Conservation (phyloP, 2,797 vertebrate species). For the Alectoris magna region DNA sequence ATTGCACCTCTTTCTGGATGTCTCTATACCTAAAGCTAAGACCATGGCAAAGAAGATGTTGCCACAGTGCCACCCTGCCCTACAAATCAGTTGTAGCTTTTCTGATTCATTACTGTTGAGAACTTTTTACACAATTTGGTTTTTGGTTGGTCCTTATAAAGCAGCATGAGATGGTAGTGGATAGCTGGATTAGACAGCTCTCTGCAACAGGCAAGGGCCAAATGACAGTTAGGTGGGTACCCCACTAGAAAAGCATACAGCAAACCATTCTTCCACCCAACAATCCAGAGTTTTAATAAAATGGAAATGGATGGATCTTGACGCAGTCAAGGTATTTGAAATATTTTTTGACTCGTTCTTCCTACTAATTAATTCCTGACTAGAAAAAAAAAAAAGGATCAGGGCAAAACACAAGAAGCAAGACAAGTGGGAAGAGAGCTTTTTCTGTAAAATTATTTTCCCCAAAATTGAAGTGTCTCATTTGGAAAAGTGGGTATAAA, state of each 20-base stretch:
- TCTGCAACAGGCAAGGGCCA: background rate
- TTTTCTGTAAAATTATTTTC: background rate
- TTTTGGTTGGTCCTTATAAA: background rate
- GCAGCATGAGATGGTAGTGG: accelerated
- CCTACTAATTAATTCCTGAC: background rate
- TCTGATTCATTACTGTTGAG: background rate
- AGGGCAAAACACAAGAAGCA: background rate
- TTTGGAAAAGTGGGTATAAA: background rate
- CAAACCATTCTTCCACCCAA: background rate
- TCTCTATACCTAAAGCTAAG: background rate
- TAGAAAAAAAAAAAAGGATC: background rate
- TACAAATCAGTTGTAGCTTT: background rate
- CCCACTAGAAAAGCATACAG: background rate
- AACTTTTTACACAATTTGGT: background rate
- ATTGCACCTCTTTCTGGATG: background rate
- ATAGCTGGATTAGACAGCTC: background rate
- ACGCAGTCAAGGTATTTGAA: background rate
- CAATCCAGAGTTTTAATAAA: background rate
- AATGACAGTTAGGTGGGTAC: background rate
- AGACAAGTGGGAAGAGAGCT: background rate
- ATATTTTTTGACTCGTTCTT: background rate
- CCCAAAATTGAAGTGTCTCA: background rate
- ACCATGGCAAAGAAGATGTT: background rate
- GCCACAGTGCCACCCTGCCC: accelerated
- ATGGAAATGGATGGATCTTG: background rate